Percentiles rank a stretch among this genome's conserved stretches.
phyloP scores from a whole-genome alignment of 2,888 invertebrate genomes.

The Caenorhabditis imperialis region DNA sequence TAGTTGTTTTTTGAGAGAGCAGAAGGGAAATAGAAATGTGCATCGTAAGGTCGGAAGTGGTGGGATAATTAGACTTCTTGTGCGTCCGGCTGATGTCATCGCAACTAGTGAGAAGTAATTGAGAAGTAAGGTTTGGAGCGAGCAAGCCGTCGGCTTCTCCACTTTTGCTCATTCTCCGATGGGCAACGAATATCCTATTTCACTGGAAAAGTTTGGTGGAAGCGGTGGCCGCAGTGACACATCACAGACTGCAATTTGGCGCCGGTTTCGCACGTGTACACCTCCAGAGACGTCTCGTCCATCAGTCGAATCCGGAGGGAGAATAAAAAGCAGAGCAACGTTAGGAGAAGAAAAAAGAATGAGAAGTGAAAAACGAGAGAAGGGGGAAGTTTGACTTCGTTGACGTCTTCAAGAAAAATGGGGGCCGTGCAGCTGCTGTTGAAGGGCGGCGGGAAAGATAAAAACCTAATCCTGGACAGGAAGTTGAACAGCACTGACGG shows the following conservation, averaged over 20 bases:
- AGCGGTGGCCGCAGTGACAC: background rate
- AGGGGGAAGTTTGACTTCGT: slow-evolving; percentile 7
- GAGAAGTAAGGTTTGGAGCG: background rate
- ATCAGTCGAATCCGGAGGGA: slow-evolving; percentile 7
- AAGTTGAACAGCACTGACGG: slow-evolving; percentile 34
- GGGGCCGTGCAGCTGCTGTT: background rate
- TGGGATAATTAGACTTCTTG: background rate
- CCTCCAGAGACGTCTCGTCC: slow-evolving; percentile 12
- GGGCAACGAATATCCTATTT: slow-evolving; percentile 29
- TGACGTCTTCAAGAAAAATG: background rate
- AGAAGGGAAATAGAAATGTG: background rate
- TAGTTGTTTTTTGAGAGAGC: slow-evolving; percentile 1
- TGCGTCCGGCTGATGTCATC: background rate
- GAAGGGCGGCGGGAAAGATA: slow-evolving; percentile 8
- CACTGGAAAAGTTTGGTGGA: slow-evolving; percentile 4
- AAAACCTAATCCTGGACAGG: slow-evolving; percentile 42
- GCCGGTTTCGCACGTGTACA: too few species aligned
- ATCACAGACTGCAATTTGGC: background rate
- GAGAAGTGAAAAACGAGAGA: background rate
- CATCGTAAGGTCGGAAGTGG: background rate
- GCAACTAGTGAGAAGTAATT: slow-evolving; percentile 5
- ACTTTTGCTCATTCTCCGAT: slow-evolving; percentile 19
- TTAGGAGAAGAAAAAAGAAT: background rate
- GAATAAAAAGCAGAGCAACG: background rate
- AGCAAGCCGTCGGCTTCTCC: too few species aligned